These are phyloP conservation scores for Dicaeum eximium DNA, from an alignment of 2,113 vertebrate species.

Conservation along the genomic window DNA sequence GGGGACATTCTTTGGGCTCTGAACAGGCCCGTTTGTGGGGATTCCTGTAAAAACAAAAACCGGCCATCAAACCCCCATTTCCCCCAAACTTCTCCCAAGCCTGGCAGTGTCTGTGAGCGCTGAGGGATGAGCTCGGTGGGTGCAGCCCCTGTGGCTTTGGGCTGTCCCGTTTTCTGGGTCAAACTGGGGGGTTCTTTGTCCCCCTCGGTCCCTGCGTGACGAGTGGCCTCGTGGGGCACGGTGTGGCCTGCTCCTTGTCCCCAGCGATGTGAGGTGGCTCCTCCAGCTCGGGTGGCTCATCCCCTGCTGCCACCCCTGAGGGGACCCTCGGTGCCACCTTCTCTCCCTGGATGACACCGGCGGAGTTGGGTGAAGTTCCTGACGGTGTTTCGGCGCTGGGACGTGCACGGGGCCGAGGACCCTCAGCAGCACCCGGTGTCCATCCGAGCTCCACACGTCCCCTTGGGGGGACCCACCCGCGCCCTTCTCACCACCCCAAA, in stretches of 20 bases:
- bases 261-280: accelerated
- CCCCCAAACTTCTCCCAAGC: not conserved
- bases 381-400: not conserved
- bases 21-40: accelerated
- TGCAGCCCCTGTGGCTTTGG: not conserved
- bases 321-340: not conserved
- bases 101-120: not conserved
- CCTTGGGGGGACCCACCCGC: not conserved
- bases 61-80: accelerated
- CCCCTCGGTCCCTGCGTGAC: not conserved
- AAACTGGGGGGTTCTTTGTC: not conserved
- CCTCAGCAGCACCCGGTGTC: accelerated
- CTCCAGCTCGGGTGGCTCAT: not conserved
- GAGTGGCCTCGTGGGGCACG: not conserved
- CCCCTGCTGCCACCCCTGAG: not conserved
- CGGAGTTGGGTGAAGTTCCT: not conserved
- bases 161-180: not conserved
- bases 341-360: not conserved
- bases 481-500: not conserved
- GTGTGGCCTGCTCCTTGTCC: not conserved
- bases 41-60: not conserved
- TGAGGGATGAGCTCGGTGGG: not conserved
- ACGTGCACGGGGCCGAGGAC: accelerated
- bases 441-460: accelerated
- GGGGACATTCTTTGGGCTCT: not conserved